Percentiles rank a stretch among this genome's conserved stretches.
These are phyloP conservation scores for Phasianus colchicus DNA, from an alignment of 2,113 vertebrate species.

Conservation along the genomic window DNA sequence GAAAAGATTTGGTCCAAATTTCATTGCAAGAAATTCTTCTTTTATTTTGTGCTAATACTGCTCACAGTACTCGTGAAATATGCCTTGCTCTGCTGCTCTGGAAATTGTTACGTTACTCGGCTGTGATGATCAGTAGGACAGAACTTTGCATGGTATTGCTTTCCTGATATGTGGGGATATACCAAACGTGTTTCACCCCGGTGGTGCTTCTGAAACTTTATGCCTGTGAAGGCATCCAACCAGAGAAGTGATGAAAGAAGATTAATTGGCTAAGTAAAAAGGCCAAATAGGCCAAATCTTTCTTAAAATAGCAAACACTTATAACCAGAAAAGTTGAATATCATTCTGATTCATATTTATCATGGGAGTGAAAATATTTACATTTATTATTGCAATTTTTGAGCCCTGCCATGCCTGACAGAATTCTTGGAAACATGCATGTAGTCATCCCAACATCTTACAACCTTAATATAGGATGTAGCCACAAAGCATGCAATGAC, in stretches of 20 bases:
- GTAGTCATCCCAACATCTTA: neutral
- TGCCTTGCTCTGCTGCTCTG: conserved; percentile 15
- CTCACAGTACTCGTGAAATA: conserved; percentile 38
- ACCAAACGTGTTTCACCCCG: neutral
- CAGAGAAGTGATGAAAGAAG: conserved; percentile 30
- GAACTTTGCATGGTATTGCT: conserved; percentile 18
- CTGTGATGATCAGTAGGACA: conserved; percentile 10
- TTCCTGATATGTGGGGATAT: neutral
- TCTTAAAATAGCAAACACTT: conserved; percentile 53
- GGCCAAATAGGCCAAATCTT: neutral
- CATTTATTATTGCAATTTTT: conserved; percentile 8
- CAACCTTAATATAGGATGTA: neutral
- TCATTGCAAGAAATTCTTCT: conserved; percentile 30
- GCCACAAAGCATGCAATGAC: neutral
- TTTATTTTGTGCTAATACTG: conserved; percentile 15
- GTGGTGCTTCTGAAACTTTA: conserved; percentile 7
- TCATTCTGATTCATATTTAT: conserved; percentile 64
- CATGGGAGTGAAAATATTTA: conserved; percentile 47
- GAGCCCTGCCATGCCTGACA: neutral
- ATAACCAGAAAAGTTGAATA: conserved; percentile 26
- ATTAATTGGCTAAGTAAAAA: conserved; percentile 39
- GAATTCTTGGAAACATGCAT: rapidly evolving
- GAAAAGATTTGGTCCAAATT: conserved; percentile 60
- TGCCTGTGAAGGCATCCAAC: conserved; percentile 45
- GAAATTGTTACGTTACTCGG: conserved; percentile 45